A percentile compares a stretch with the other conserved stretches of the same genome.
These are phyloP conservation scores for Agrotis clavis DNA, from an alignment of 2,888 invertebrate genomes.

Conservation along the genomic window DNA sequence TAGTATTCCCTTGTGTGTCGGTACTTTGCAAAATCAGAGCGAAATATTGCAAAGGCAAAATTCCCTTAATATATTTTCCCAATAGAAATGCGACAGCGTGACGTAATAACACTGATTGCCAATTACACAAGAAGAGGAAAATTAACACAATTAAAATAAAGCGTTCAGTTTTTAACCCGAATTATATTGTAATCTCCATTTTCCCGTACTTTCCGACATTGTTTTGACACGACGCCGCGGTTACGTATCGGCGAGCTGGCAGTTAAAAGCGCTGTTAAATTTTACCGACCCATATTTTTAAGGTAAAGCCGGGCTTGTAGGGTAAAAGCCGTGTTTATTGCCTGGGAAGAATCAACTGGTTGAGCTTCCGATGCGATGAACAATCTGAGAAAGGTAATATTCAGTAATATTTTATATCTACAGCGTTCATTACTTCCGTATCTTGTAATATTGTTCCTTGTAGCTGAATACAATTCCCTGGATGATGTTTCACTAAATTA, in stretches of 20 bases:
- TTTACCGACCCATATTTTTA: slow-evolving; percentile 60
- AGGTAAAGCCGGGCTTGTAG: slow-evolving; percentile 39
- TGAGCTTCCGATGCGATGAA: slow-evolving; percentile 20
- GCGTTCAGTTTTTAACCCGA: slow-evolving; percentile 17
- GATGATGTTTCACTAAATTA: background rate
- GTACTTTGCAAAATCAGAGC: slow-evolving; percentile 29
- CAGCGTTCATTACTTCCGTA: background rate
- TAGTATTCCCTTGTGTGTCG: background rate
- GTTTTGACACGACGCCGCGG: slow-evolving; percentile 59
- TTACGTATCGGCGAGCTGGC: slow-evolving; percentile 51
- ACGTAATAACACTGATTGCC: slow-evolving; percentile 32
- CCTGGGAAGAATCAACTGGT: slow-evolving; percentile 53
- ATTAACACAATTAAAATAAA: slow-evolving; percentile 44
- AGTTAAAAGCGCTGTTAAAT: slow-evolving; percentile 65
- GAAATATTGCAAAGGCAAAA: slow-evolving; percentile 19
- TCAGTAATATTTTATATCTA: slow-evolving; percentile 20
- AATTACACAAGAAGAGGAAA: slow-evolving; percentile 23
- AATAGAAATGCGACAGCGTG: slow-evolving; percentile 26
- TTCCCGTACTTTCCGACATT: slow-evolving; percentile 35
- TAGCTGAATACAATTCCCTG: background rate
- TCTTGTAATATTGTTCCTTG: background rate
- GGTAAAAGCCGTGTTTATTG: slow-evolving; percentile 56
- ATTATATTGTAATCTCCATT: slow-evolving; percentile 51
- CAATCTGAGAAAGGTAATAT: slow-evolving; percentile 23
- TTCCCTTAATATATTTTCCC: slow-evolving; percentile 1